Evolutionary conservation across 2,113 vertebrate genomes (phyloP).

Genomic region (Passerina amoena): DNA sequence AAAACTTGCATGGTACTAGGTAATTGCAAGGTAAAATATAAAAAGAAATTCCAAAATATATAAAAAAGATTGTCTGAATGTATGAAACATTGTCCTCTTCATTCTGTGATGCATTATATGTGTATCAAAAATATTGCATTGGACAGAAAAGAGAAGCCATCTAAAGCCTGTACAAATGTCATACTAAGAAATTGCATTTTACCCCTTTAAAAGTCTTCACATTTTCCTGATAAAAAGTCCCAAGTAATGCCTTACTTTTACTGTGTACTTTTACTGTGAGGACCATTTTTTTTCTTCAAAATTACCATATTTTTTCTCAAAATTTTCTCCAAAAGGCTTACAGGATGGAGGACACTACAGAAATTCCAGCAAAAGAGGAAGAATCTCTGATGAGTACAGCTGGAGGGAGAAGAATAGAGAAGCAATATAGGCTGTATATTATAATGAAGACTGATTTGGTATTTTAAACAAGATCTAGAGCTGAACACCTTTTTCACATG

Average conservation of each 20-base stretch:
- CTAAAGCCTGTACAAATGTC: neutral
- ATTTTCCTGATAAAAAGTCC: neutral
- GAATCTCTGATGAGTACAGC: neutral
- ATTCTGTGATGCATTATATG: neutral
- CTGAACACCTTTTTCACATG: neutral
- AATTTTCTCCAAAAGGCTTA: neutral
- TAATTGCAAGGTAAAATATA: neutral
- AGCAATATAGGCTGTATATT: neutral
- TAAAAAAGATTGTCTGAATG: neutral
- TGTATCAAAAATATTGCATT: neutral
- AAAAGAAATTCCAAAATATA: neutral
- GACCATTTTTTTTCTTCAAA: neutral
- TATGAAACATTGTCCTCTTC: neutral
- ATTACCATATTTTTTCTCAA: neutral
- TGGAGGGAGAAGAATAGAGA: neutral
- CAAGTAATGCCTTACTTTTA: neutral
- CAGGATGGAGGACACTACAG: neutral
- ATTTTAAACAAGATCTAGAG: neutral
- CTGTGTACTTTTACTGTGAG: neutral
- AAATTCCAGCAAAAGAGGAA: neutral
- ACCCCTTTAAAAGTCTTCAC: accelerated
- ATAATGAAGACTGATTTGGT: neutral
- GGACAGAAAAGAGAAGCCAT: neutral
- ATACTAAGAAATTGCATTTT: neutral
- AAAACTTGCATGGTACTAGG: neutral